Percentiles rank a stretch among this genome's conserved stretches.
Conservation (phyloP, 2,797 vertebrate genomes). For the Sorex maritimensis region DNA sequence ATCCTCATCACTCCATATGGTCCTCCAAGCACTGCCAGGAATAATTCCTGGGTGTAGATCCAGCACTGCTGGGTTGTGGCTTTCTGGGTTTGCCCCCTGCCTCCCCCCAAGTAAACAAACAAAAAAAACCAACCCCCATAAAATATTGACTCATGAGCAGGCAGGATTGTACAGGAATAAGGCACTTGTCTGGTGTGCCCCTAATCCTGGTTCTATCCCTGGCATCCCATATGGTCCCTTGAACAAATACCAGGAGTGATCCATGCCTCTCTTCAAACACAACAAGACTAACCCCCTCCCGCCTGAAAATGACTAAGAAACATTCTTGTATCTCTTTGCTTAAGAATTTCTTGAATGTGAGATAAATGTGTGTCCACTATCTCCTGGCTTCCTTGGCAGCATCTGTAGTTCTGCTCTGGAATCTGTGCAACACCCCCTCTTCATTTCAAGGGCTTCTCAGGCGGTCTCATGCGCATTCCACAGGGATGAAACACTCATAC, state of each 20-base stretch:
- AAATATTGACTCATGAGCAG: neutral
- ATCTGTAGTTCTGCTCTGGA: neutral
- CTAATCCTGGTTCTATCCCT: no score
- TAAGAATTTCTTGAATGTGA: slow-evolving; percentile 43
- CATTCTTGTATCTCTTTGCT: neutral
- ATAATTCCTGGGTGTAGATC: neutral
- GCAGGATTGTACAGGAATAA: no score
- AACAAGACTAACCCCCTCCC: no score
- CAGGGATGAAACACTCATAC: neutral
- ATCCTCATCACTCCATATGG: no score
- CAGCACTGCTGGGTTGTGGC: no score
- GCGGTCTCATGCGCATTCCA: slow-evolving; percentile 14
- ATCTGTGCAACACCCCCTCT: neutral
- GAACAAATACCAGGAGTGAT: no score
- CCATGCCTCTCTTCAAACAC: no score
- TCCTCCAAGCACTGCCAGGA: no score
- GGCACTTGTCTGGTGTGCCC: no score
- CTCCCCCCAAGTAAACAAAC: no score
- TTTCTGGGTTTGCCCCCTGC: neutral
- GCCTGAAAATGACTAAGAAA: neutral
- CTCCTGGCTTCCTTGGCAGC: slow-evolving; percentile 19
- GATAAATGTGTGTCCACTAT: neutral
- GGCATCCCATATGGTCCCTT: no score
- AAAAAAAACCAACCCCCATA: neutral
- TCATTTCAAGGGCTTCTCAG: neutral